phyloP scores from a whole-genome alignment of 2,113 vertebrate species.

The Sorex fumeus region DNA sequence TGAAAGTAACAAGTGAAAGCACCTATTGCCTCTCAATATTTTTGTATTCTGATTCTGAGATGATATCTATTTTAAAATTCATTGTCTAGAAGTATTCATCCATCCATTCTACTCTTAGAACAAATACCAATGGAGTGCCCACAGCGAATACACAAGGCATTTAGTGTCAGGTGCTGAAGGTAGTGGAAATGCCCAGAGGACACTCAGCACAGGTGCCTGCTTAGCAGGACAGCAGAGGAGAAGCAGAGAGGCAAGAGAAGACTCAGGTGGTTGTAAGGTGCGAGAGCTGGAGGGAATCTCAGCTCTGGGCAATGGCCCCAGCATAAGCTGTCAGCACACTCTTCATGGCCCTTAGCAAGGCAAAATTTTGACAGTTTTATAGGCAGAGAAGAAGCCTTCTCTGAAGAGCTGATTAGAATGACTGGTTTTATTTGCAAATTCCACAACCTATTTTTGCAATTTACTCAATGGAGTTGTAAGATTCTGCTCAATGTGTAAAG shows the following conservation, averaged over 20 bases:
- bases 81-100: neutral
- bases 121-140: neutral
- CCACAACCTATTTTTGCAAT: constrained; percentile 10
- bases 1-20: neutral
- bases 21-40: neutral
- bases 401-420: neutral
- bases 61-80: too few relatives aligned
- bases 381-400: neutral
- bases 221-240: neutral
- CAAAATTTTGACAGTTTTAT: neutral
- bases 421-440: constrained; percentile 24
- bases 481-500: neutral
- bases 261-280: rapidly evolving
- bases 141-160: neutral
- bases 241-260: neutral
- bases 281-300: neutral
- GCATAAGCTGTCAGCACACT: neutral
- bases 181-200: neutral
- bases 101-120: neutral
- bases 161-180: neutral
- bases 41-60: neutral
- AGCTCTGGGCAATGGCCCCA: neutral
- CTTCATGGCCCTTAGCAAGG: neutral
- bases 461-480: neutral
- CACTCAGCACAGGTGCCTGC: neutral